Base-by-base conservation (phyloP, 1,140 invertebrate genomes). In the Drosophila lacteicornis region DNA sequence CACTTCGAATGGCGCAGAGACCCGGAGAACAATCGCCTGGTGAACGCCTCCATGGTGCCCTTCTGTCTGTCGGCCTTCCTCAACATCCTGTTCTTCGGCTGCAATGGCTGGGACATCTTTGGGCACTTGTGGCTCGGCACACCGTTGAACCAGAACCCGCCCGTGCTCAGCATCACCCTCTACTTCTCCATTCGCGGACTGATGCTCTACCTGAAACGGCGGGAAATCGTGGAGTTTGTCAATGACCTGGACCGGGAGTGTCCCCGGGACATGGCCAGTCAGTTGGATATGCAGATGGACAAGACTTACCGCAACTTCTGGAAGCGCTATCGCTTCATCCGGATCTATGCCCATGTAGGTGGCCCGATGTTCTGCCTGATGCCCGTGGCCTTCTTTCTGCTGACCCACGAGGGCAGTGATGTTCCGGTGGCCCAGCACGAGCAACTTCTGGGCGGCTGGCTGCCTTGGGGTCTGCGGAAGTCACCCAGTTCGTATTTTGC, bases 181-280 rank as follows among this genome's bases (percentile, higher is more conserved):
- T 85, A 75, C 45, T 85, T 78, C n/a, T 49, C 69, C 9, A 49
- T 75, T 1, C 79, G 82, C 7, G 82, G 82, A 22, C 11, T 82
- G 3, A 25, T 68, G 47, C 40, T 79, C 11, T 85, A 8, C 3
- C 11, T 75, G 1, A 82, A 82, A 11, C 79, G 70, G n/a, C 13
- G 51, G 9, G 47, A 79, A 17, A 71, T 85, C 3, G 19, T 86
- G 0, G 27, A 71, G 2, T 71, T 85, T 19, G 46, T 86, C 0
- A 79, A 82, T 4, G 49, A 40, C 0, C 15, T 85, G 61, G 82
- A 85, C 27, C n/a, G 27, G 0, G 75, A 86, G 50, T 86, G 73
- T 11, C 69, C 82, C 0, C 12, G 50, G 0, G 67, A 86, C 33
- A 13, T 75, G 6, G 8, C 12, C 7, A 40, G 12, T 2, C 82